Evolutionary conservation across 2,113 vertebrate species (phyloP), one percentile per base, ranked within the genome.

Genomic region (Salvelinus namaycush): DNA sequence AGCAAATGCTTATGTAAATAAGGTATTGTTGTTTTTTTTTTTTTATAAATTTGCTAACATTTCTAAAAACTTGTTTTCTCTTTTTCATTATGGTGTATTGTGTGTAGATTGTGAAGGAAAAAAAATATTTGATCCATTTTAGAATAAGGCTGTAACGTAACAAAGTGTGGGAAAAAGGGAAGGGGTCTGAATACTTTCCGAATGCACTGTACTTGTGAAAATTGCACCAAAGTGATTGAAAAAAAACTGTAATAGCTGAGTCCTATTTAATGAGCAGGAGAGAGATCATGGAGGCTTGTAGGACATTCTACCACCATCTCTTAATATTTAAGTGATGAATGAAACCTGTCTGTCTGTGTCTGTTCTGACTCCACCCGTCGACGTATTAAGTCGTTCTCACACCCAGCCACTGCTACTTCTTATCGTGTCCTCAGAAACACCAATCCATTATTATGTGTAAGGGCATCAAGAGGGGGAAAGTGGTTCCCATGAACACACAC

Each of bases 251-350:
- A 91, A 92, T 92, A 92, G 94, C 92, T 93, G 93, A 92, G 93
- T 94, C 92, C 93, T 90, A 92, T 94, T 49, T 94, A 93, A 95
- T 92, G 91, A 94, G 88, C 91, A 90, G 79, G 88, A 95, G 70
- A 82, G 87, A 95, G 92, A 91, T 78, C 91, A 89, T 87, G 90
- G 90, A 83, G 79, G 80, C 81, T 75, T 77, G 72, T 49, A 74
- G 78, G 83, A 83, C 66, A 75, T 79, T 74, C 62, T 39, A 76
- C 73, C 77, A 74, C 76, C 67, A 70, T 16, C 59, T 29, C 62
- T 72, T 74, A 82, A 83, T 87, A 84, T 79, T 77, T 79, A 67
- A 80, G 51, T 80, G 86, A 87, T 83, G 71, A 89, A 80, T 79
- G 73, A 83, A 81, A 82, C 68, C 69, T 86, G 83, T 76, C 73